phyloP scores from a whole-genome alignment of 2,888 invertebrate genomes.

The Pheosia gnoma region DNA sequence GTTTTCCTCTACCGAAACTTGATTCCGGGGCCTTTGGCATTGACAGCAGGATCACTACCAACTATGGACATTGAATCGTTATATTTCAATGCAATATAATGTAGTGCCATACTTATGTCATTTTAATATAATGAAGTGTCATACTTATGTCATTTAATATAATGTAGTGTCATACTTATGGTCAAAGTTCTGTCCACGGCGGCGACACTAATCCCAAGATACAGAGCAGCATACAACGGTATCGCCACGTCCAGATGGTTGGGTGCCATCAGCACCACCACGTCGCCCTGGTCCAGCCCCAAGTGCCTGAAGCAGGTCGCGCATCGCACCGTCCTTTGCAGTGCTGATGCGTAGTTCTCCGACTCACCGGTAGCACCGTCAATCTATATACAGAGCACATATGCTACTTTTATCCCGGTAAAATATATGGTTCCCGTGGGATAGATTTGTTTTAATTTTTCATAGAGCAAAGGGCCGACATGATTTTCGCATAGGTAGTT shows the following conservation, averaged over 20 bases:
- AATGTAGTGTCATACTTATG: constrained; percentile 41
- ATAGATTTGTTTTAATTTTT: too few species aligned
- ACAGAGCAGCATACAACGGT: constrained; percentile 76
- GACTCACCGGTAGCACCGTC: constrained; percentile 69
- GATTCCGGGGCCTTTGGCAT: too few species aligned
- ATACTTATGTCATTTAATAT: too few species aligned
- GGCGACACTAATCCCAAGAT: constrained; percentile 64
- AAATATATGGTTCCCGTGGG: too few species aligned
- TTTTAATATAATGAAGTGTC: too few species aligned
- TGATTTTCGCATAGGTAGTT: too few species aligned
- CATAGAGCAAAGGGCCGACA: too few species aligned
- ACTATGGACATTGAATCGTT: too few species aligned
- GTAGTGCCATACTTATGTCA: constrained; percentile 42
- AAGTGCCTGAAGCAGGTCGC: constrained; percentile 65
- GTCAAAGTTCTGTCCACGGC: constrained; percentile 60
- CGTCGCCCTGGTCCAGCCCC: constrained; percentile 68
- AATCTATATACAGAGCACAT: constrained; percentile 47
- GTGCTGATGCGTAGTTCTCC: constrained; percentile 65
- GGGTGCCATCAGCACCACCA: constrained; percentile 73
- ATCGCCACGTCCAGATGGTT: constrained; percentile 74
- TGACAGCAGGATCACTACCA: too few species aligned
- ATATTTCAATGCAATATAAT: too few species aligned
- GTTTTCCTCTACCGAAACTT: too few species aligned
- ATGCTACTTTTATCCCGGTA: too few species aligned
- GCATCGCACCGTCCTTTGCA: constrained; percentile 65